Evolutionary conservation across 2,888 invertebrate species (phyloP).

Genomic region (Alviniconcha strummeri): DNA sequence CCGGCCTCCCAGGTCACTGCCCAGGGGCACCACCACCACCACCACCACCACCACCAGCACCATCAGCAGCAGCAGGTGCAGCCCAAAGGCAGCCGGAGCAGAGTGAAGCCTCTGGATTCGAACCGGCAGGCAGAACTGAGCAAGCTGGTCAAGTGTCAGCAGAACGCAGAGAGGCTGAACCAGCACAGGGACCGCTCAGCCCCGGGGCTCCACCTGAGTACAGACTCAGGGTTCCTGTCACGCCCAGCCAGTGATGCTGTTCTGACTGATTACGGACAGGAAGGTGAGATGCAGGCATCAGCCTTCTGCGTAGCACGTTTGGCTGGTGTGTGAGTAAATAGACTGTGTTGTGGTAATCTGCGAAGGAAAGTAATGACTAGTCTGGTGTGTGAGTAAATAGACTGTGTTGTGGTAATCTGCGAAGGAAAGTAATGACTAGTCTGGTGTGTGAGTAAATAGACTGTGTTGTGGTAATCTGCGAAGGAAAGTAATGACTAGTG

Average conservation of each 20-base stretch:
- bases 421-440: no score
- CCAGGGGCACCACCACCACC: neutral
- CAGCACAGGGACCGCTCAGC: slow-evolving; percentile 21
- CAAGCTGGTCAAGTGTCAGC: slow-evolving; percentile 35
- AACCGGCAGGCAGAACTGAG: slow-evolving; percentile 31
- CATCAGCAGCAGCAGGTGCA: neutral
- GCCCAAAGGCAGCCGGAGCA: neutral
- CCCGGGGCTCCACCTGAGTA: slow-evolving; percentile 22
- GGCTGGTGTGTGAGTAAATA: no score
- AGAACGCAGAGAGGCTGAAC: slow-evolving; percentile 27
- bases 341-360: no score
- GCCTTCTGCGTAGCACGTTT: no score
- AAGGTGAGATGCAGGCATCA: slow-evolving; percentile 42
- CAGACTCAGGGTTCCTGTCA: slow-evolving; percentile 59
- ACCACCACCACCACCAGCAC: neutral
- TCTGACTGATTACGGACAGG: slow-evolving; percentile 45
- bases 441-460: no score
- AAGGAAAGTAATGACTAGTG: no score
- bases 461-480: no score
- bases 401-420: no score
- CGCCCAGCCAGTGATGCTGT: slow-evolving; percentile 61
- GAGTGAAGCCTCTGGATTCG: slow-evolving; percentile 24
- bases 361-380: no score
- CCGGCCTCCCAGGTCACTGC: neutral
- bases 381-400: no score